A percentile compares a stretch with the other conserved stretches of the same genome.
phyloP scores from a whole-genome alignment of 2,888 invertebrate genomes.

The Phorcus lineatus region DNA sequence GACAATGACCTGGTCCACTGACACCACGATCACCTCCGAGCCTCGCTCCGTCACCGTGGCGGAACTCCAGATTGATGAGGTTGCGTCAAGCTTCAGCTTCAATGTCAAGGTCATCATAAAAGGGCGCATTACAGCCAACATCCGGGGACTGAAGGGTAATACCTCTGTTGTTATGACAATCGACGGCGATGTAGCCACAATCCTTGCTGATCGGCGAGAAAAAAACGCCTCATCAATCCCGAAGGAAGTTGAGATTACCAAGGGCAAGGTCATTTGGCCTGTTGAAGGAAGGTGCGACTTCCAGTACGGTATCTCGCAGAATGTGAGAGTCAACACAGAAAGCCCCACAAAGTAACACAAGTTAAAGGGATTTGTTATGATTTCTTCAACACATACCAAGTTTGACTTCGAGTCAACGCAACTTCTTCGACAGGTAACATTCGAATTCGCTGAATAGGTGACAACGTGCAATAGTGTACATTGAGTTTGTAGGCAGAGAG shows the following conservation, averaged over 20 bases:
- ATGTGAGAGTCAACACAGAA: not conserved
- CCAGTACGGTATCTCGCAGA: not conserved
- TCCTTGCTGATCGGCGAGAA: not conserved
- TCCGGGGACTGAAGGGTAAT: not conserved
- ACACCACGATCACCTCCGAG: not conserved
- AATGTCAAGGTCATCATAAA: not conserved
- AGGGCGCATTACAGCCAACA: not conserved
- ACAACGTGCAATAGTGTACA: too few relatives aligned
- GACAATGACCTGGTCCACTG: slow-evolving; percentile 3
- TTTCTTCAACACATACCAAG: too few relatives aligned
- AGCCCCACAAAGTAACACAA: too few relatives aligned
- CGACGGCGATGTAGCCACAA: not conserved
- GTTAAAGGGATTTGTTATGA: too few relatives aligned
- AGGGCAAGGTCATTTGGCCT: not conserved
- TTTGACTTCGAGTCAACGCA: too few relatives aligned
- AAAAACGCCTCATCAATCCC: not conserved
- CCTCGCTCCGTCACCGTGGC: not conserved
- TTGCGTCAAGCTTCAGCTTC: not conserved
- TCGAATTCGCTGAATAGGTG: too few relatives aligned
- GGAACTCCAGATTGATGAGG: not conserved
- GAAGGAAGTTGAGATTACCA: not conserved
- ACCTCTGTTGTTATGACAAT: not conserved
- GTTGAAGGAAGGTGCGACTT: not conserved
- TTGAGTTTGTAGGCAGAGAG: too few relatives aligned
- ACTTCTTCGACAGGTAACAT: too few relatives aligned